Evolutionary conservation across 2,888 invertebrate species (phyloP), one percentile per base, ranked within the genome.

Genomic region (Apamea anceps): DNA sequence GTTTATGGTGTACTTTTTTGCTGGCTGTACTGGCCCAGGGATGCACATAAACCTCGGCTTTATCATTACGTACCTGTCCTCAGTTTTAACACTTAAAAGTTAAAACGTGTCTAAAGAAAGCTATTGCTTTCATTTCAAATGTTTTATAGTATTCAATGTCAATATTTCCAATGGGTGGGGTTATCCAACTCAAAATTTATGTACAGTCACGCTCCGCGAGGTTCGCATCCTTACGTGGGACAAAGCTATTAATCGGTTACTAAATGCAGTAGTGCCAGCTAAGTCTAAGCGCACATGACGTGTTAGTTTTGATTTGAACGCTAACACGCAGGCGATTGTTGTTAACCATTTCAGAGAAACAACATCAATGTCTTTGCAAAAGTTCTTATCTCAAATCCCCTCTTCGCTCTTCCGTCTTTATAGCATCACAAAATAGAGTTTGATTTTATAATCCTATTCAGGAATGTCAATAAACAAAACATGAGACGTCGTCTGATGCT

Each of bases 1-100:
- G 96, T 96, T 96, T 96, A 96, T 96, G 96, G 93, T 95, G 94
- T 94, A 95, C 94, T 96, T 96, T 96, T 97, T 96, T 96, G 95
- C 95, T 88, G 82, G 77, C 76, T 79, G 82, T 79, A 85, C 82
- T 80, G 89, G 94, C 92, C 92, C 94, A 94, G 93, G 94, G 91
- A 85, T 90, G 93, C 93, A 94, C 95, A 95, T 95, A 95, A 95
- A 95, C 92, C 90, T 91, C 86, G 89, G 90, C 91, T 94, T 94
- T 94, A 94, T 93, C 94, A 95, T 94, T 94, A 94, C 92, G 91
- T 92, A 93, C 92, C 90, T 92, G 92, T 92, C 92, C 91, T 90
- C 90, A 84, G 82, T 81, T 86, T 84, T 82, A 82, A 85, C 80
- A 84, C 83, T 81, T 81, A 77, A 81, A 77, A 63, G 37, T 87